Conservation (phyloP, 2,113 vertebrate genomes). For the Tiliqua scincoides region DNA sequence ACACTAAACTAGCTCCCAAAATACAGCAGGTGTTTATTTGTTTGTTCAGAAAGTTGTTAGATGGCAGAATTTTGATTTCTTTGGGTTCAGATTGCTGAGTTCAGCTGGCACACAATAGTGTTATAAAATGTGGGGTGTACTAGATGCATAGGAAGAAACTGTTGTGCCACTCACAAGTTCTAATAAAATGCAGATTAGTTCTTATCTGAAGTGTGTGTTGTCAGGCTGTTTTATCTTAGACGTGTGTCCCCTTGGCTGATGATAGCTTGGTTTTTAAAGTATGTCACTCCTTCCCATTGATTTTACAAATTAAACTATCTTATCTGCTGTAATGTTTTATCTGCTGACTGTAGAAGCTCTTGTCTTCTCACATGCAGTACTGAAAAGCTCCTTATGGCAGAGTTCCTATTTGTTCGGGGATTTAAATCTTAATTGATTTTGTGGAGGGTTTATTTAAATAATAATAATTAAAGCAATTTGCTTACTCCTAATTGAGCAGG, state of each 20-base stretch:
- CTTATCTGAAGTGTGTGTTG: neutral
- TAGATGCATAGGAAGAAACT: neutral
- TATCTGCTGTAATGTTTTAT: neutral
- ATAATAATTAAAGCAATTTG: neutral
- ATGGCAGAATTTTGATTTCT: neutral
- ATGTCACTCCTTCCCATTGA: neutral
- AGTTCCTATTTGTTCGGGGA: neutral
- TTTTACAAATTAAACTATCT: neutral
- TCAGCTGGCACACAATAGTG: neutral
- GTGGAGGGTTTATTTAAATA: neutral
- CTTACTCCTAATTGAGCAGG: neutral
- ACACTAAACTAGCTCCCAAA: neutral
- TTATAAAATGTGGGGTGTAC: neutral
- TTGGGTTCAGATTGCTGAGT: too few relatives aligned
- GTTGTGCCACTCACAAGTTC: neutral
- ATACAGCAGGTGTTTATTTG: too few relatives aligned
- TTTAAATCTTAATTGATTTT: neutral
- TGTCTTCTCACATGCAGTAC: too few relatives aligned
- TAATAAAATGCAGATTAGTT: neutral
- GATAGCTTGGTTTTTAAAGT: neutral
- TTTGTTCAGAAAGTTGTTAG: neutral
- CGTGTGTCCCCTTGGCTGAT: neutral
- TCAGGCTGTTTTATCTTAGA: neutral
- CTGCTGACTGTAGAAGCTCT: neutral
- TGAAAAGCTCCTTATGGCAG: neutral